Evolutionary conservation across 1,140 invertebrate genomes (phyloP), one percentile per base, ranked within the genome.

Genomic region (Adelges cooleyi): DNA sequence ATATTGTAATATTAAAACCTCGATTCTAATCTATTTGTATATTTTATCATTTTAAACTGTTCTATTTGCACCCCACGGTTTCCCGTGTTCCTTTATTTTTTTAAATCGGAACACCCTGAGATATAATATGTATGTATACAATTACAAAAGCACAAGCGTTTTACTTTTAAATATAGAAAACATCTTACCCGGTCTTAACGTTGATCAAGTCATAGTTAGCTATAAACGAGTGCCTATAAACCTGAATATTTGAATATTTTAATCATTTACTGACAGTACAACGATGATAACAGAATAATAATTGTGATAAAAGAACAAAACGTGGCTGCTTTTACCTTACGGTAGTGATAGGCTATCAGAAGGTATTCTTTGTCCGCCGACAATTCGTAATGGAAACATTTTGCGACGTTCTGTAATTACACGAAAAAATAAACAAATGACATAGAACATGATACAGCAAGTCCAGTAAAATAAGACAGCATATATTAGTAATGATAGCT

Each of bases 321-420:
- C n/a, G 51, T 65, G n/a, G 54, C 51, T 59, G 27, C 67, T n/a
- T 71, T 74, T 72, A 80, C 80, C 74, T 80, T 80, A 71, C 77
- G 76, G 65, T 77, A 77, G 67, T 73, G 73, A 67, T 77, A 75
- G 48, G 74, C 76, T 51, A 80, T 69, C 10, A 80, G 69, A 36
- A 80, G 70, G 70, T 75, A 81, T 65, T 77, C 74, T 50, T 73
- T 72, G 70, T 80, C 79, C 1, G 78, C 74, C 11, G 80, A 81
- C 10, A 80, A 56, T 52, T 77, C 74, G 68, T 78, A 77, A 59
- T 77, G 67, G 79, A 80, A 23, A 75, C 77, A 20, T 3, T 73
- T 71, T 15, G 69, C 65, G 17, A 77, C 67, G n/a, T 71, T 69
- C 77, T 79, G 73, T 2, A 71, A 73, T 53, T 62, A 13, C 68